These are phyloP conservation scores for Thymelicus lineola DNA, from an alignment of 2,888 invertebrate species.

Conservation along the genomic window DNA sequence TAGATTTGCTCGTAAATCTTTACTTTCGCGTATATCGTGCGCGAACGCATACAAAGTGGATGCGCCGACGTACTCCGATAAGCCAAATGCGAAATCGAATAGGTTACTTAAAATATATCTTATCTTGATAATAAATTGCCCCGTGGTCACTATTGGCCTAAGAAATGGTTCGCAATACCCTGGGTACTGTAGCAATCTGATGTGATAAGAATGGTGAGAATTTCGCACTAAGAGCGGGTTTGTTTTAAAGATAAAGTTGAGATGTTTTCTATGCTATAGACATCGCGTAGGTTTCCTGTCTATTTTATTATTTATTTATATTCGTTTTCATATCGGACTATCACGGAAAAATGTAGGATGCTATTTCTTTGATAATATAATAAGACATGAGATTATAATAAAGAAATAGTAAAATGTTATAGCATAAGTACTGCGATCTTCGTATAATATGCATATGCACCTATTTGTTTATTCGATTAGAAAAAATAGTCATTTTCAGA, in stretches of 20 bases:
- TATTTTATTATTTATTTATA: slow-evolving; percentile 6
- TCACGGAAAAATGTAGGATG: no score
- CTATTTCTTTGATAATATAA: not conserved
- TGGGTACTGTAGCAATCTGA: slow-evolving; percentile 26
- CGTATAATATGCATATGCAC: no score
- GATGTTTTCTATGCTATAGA: slow-evolving; percentile 12
- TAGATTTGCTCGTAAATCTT: slow-evolving; percentile 70
- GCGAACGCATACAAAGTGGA: slow-evolving; percentile 61
- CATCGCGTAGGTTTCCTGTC: not conserved
- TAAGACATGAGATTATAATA: not conserved
- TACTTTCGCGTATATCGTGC: slow-evolving; percentile 65
- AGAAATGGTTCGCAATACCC: slow-evolving; percentile 32
- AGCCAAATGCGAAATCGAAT: slow-evolving; percentile 39
- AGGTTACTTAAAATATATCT: slow-evolving; percentile 37
- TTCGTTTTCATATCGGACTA: no score
- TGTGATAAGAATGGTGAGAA: slow-evolving; percentile 29
- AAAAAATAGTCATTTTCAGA: no score
- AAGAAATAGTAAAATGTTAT: no score
- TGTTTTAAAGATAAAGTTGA: slow-evolving; percentile 19
- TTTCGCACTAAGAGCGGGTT: slow-evolving; percentile 30
- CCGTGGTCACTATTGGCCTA: slow-evolving; percentile 30
- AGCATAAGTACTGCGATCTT: no score
- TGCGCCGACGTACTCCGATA: slow-evolving; percentile 49
- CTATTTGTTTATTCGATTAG: no score
- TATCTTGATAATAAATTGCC: slow-evolving; percentile 38